Conservation (phyloP, 2,888 invertebrate species). For the Panzeria rudis region DNA sequence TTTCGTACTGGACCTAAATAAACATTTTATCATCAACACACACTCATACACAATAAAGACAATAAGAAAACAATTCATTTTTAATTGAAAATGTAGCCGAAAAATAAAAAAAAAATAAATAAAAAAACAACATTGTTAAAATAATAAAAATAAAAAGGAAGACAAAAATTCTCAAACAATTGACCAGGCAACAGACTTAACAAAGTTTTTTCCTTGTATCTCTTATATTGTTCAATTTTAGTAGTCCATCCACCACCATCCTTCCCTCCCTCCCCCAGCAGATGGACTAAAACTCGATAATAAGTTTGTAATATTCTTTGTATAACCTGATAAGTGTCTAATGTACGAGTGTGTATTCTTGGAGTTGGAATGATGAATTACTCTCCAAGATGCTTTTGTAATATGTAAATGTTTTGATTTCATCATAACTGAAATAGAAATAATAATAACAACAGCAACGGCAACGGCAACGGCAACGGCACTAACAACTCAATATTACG, state of each 20-base stretch:
- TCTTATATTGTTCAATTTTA: neutral
- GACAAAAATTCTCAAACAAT: conserved; percentile 49
- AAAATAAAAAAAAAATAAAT: conserved; percentile 39
- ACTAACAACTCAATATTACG: conserved; percentile 52
- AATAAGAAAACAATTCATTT: conserved; percentile 84
- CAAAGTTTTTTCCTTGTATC: neutral
- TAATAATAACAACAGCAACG: conserved; percentile 48
- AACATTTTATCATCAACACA: conserved; percentile 69
- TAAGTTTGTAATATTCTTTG: conserved; percentile 55
- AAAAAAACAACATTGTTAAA: conserved; percentile 64
- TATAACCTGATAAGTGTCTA: conserved; percentile 57
- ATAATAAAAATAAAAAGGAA: conserved; percentile 56
- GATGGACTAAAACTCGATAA: conserved; percentile 18
- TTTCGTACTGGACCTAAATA: conserved; percentile 74
- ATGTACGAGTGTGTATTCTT: conserved; percentile 18
- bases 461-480: conserved; percentile 14
- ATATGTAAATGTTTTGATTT: conserved; percentile 75
- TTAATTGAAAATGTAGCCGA: conserved; percentile 82
- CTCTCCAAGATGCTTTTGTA: conserved; percentile 58
- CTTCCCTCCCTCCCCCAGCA: no score
- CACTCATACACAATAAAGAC: conserved; percentile 52
- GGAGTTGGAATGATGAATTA: conserved; percentile 66
- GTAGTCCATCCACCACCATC: no score
- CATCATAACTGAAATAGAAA: conserved; percentile 73
- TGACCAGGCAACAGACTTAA: conserved; percentile 58